Conservation (phyloP, 2,797 vertebrate genomes). For the Lacerta viridis region DNA sequence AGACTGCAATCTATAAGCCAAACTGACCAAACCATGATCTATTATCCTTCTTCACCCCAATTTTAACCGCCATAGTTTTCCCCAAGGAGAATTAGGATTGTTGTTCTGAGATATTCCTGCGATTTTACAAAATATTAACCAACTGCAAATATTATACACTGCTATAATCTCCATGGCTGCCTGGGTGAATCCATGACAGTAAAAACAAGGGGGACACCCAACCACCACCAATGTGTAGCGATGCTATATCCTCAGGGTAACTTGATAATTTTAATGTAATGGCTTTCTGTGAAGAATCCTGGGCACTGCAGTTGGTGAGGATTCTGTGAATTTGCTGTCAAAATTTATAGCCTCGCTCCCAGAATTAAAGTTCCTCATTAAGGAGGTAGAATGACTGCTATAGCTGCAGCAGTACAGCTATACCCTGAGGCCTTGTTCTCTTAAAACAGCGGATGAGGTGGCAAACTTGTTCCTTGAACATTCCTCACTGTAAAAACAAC, state of each 20-base stretch:
- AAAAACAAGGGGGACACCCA: not conserved
- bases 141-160: not conserved
- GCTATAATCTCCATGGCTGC: not conserved
- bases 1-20: not conserved
- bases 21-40: not conserved
- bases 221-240: not conserved
- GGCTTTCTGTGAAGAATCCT: not conserved
- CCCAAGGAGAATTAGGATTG: not conserved
- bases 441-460: not conserved
- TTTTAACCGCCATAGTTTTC: not conserved
- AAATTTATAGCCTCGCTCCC: not conserved
- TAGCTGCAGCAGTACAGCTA: not conserved
- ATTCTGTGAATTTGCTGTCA: not conserved
- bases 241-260: not conserved
- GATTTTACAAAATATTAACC: not conserved
- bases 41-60: not conserved
- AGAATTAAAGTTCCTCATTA: not conserved
- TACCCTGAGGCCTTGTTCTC: not conserved
- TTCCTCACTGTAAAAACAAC: not conserved
- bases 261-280: not conserved
- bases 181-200: not conserved
- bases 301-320: not conserved
- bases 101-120: not conserved
- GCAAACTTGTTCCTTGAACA: not conserved
- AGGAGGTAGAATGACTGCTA: not conserved